A percentile compares a stretch with the other conserved stretches of the same genome.
phyloP scores from a whole-genome alignment of 2,888 invertebrate species.

The Himalopsyche japonica region DNA sequence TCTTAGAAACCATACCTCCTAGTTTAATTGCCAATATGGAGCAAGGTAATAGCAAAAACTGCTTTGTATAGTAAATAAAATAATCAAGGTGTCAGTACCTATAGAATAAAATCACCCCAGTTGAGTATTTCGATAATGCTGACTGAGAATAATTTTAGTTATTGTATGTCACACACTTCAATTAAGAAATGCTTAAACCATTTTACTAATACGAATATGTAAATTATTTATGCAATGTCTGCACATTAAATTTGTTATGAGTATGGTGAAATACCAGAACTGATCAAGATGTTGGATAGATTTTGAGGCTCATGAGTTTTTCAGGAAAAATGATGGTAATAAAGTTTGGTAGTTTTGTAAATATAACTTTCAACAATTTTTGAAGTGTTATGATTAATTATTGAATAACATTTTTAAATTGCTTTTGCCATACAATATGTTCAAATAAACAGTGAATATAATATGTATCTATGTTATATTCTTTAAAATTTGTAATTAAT shows the following conservation, averaged over 20 bases:
- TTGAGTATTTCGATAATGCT: background rate
- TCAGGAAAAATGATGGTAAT: background rate
- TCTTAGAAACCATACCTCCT: constrained; percentile 55
- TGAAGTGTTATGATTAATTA: background rate
- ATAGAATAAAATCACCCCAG: constrained; percentile 4
- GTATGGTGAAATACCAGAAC: background rate
- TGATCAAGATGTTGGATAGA: background rate
- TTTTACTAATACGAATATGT: background rate
- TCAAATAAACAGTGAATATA: background rate
- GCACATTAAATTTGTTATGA: background rate
- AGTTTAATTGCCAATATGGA: constrained; percentile 46
- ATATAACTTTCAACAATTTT: background rate
- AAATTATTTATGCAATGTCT: background rate
- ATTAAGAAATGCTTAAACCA: background rate
- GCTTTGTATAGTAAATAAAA: background rate
- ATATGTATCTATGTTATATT: background rate
- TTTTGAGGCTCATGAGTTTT: background rate
- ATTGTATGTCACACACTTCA: background rate
- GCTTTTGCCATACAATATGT: background rate
- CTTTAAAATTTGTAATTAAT: background rate
- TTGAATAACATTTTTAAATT: background rate
- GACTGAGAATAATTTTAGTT: constrained; percentile 50
- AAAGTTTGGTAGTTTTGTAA: background rate
- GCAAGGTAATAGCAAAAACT: constrained; percentile 2
- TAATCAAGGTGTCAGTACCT: background rate